Conservation (phyloP, 2,888 invertebrate species). For the Gymnosoma rotundatum region DNA sequence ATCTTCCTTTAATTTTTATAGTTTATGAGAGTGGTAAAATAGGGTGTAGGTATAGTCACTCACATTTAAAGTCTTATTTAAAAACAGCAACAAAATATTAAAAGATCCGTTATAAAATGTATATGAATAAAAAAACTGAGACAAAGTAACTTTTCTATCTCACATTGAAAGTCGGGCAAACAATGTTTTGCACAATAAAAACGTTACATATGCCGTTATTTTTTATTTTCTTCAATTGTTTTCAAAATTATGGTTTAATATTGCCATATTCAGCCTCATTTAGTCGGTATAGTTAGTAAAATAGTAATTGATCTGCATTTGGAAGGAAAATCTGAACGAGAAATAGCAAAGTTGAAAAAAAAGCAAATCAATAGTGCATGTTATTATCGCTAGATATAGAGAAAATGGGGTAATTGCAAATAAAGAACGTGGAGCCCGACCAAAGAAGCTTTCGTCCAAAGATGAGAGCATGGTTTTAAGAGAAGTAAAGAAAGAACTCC, state of each 20-base stretch:
- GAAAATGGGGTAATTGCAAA: conserved; percentile 31
- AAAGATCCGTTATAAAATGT: conserved; percentile 1
- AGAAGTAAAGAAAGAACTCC: conserved; percentile 40
- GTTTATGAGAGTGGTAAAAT: too few species aligned
- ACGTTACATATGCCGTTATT: conserved; percentile 13
- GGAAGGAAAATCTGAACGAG: conserved; percentile 23
- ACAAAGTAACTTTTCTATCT: conserved; percentile 14
- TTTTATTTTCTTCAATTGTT: not conserved
- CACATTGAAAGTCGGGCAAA: conserved; percentile 30
- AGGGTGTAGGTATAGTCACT: too few species aligned
- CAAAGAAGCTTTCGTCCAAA: conserved; percentile 10
- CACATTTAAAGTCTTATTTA: too few species aligned
- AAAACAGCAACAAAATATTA: not conserved
- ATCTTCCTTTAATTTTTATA: too few species aligned
- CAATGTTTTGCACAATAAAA: not conserved
- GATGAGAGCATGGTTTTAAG: conserved; percentile 19
- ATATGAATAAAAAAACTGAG: not conserved
- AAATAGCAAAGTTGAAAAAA: conserved; percentile 24
- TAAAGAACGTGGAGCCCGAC: conserved; percentile 27
- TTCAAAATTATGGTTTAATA: conserved; percentile 31
- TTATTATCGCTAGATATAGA: conserved; percentile 34
- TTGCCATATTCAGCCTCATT: conserved; percentile 20
- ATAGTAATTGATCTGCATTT: conserved; percentile 14
- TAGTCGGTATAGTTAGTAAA: conserved; percentile 26
- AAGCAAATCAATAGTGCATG: conserved; percentile 23